phyloP scores from a whole-genome alignment of 2,888 invertebrate genomes.

The Caenorhabditis sp. region DNA sequence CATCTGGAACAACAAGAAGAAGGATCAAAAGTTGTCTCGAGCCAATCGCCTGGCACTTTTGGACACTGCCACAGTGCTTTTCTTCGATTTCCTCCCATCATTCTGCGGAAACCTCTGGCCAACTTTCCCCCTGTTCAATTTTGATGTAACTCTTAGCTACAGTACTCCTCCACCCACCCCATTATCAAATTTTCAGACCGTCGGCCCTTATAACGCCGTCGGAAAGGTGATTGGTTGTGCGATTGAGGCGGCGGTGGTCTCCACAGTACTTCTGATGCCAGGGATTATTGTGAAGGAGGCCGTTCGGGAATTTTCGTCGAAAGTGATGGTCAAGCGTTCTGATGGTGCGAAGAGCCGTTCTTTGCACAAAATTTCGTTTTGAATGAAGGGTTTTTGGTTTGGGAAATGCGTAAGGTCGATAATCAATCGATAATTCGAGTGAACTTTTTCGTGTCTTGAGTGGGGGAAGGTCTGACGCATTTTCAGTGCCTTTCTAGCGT shows the following conservation, averaged over 20 bases:
- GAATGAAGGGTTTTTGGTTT: no score
- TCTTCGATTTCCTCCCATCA: constrained; percentile 8
- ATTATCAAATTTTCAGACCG: constrained; percentile 21
- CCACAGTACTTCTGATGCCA: not conserved
- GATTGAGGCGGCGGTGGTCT: constrained; percentile 13
- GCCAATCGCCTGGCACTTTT: constrained; percentile 16
- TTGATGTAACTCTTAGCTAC: constrained; percentile 6
- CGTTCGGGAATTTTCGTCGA: no score
- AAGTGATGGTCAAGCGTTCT: no score
- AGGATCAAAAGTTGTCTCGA: not conserved
- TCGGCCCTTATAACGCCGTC: constrained; percentile 32
- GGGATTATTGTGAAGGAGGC: not conserved
- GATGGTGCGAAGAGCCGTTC: no score
- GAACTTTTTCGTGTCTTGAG: no score
- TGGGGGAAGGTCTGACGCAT: no score
- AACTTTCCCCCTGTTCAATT: constrained; percentile 3
- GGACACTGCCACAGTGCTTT: constrained; percentile 4
- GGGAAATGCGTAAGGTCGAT: no score
- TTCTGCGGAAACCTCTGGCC: constrained; percentile 10
- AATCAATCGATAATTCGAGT: no score
- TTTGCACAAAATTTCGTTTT: no score
- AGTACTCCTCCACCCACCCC: not conserved
- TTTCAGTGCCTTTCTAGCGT: no score
- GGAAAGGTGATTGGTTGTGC: constrained; percentile 38
- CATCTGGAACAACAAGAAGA: constrained; percentile 6